Percentiles rank a stretch among this genome's conserved stretches.
These are phyloP conservation scores for Panagrolaimus sp. DNA, from an alignment of 1,140 invertebrate species.

Conservation along the genomic window DNA sequence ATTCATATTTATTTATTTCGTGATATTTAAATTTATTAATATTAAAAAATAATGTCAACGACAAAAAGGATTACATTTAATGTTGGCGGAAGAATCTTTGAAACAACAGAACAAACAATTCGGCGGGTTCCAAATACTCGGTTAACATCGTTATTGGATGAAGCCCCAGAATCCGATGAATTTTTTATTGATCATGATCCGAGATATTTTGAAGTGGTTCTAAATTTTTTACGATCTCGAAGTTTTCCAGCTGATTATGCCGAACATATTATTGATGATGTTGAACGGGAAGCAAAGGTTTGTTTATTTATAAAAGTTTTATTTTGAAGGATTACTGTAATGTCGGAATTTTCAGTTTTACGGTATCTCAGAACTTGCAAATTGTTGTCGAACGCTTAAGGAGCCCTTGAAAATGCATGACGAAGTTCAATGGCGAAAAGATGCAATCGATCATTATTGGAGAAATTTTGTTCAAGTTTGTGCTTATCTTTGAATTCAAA, in stretches of 20 bases:
- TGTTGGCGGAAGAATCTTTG: conserved; percentile 22
- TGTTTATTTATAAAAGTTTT: neutral
- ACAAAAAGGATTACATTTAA: conserved; percentile 7
- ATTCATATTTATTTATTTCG: too few relatives aligned
- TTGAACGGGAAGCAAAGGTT: conserved; percentile 25
- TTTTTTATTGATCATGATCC: conserved; percentile 29
- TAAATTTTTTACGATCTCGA: conserved; percentile 17
- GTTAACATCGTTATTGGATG: neutral
- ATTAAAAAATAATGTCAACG: too few relatives aligned
- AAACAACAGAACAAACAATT: conserved; percentile 21
- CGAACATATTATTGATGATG: conserved; percentile 21
- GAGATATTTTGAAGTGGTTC: conserved; percentile 7
- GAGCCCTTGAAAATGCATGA: conserved; percentile 21
- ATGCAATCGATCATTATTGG: conserved; percentile 25
- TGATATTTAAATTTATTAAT: too few relatives aligned
- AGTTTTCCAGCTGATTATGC: conserved; percentile 18
- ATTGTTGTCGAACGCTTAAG: conserved; percentile 18
- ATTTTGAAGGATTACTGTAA: neutral
- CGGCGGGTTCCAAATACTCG: conserved; percentile 14
- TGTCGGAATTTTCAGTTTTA: conserved; percentile 18
- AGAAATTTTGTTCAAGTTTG: conserved; percentile 15
- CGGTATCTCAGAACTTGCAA: conserved; percentile 26
- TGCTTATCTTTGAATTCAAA: too few relatives aligned
- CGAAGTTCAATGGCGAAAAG: conserved; percentile 24
- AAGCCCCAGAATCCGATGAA: conserved; percentile 14